These are phyloP conservation scores for Philonicus albiceps DNA, from an alignment of 2,888 invertebrate species.

Conservation along the genomic window DNA sequence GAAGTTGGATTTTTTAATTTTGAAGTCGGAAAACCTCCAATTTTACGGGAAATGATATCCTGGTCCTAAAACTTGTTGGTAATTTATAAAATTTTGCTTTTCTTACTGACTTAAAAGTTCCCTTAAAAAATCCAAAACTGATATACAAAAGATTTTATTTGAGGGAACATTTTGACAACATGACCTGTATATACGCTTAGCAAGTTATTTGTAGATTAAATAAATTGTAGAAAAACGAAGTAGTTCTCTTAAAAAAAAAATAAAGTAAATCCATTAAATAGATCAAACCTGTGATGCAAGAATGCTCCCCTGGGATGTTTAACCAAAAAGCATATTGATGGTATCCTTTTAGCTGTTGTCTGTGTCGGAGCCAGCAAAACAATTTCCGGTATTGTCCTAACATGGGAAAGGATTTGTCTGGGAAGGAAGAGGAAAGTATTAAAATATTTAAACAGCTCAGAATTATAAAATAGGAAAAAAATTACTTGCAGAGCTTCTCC, in stretches of 20 bases:
- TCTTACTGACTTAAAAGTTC: no score
- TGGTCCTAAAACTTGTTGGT: no score
- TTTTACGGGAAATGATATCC: no score
- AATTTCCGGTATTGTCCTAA: constrained; percentile 80
- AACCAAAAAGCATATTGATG: constrained; percentile 87
- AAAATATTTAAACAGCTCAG: constrained; percentile 53
- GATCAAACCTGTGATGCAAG: constrained; percentile 74
- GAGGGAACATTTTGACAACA: no score
- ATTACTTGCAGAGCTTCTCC: constrained; percentile 77
- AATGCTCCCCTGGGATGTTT: constrained; percentile 82
- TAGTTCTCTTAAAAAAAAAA: no score
- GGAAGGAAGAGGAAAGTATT: constrained; percentile 56
- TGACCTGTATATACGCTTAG: no score
- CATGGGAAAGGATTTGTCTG: constrained; percentile 82
- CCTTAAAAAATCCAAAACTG: no score
- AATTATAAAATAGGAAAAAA: not conserved
- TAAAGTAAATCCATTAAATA: not conserved
- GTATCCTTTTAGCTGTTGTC: constrained; percentile 73
- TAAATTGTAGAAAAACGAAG: not conserved
- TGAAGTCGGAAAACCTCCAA: no score
- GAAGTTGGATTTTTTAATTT: no score
- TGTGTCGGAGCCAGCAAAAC: constrained; percentile 78
- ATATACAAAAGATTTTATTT: no score
- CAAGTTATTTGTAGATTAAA: not conserved
- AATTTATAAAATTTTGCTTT: no score